A percentile compares a stretch with the other conserved stretches of the same genome.
phyloP scores from a whole-genome alignment of 64 coral and sea anemone species.

The Stichodactyla helianthus region DNA sequence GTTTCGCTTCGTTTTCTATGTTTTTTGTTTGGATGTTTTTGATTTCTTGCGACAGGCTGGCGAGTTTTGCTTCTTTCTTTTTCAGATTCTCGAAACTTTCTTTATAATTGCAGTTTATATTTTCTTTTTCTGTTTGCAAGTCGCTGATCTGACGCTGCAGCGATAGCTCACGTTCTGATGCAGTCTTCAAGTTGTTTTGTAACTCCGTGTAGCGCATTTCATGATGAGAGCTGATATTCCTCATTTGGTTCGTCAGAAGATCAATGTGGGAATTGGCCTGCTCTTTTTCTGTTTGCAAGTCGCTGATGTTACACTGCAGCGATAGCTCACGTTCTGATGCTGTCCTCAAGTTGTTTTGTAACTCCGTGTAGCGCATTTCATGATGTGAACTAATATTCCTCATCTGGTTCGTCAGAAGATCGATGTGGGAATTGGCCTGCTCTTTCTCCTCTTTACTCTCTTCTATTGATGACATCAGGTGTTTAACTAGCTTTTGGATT shows the following conservation, averaged over 20 bases:
- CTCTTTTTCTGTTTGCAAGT: conserved; percentile 70
- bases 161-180: neutral
- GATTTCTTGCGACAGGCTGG: conserved; percentile 48
- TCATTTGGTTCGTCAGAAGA: conserved; percentile 63
- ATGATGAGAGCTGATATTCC: conserved; percentile 58
- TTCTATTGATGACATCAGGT: conserved; percentile 37
- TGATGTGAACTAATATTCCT: conserved; percentile 59
- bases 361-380: conserved; percentile 49
- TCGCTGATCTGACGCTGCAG: neutral
- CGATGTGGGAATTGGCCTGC: conserved; percentile 52
- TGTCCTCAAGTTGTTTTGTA: conserved; percentile 47
- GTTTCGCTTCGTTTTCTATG: conserved; percentile 29
- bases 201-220: conserved; percentile 56
- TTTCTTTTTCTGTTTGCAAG: conserved; percentile 69
- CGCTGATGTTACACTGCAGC: neutral
- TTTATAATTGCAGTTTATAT: conserved; percentile 57
- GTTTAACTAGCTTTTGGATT: conserved; percentile 70
- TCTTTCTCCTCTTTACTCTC: conserved; percentile 45
- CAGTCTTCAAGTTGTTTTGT: conserved; percentile 34
- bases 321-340: conserved; percentile 5
- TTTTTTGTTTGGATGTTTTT: conserved; percentile 44
- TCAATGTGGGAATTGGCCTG: conserved; percentile 55
- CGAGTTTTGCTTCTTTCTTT: conserved; percentile 72
- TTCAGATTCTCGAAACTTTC: conserved; percentile 48
- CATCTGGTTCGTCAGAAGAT: conserved; percentile 66